phyloP scores from a whole-genome alignment of 2,888 invertebrate species.

The Drosophila vallismaia region DNA sequence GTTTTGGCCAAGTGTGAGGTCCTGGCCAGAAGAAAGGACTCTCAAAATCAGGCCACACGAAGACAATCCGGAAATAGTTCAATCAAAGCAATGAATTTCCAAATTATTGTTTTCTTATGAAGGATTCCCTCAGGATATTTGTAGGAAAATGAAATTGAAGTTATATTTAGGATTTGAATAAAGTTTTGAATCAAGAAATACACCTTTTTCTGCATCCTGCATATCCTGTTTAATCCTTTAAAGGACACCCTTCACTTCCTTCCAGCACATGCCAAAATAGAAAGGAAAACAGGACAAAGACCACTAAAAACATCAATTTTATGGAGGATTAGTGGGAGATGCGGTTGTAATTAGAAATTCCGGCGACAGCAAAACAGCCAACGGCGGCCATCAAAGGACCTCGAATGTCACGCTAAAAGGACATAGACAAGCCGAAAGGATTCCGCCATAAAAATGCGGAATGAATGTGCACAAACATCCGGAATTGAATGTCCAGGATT shows the following conservation, averaged over 20 bases:
- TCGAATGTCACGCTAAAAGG: constrained; percentile 27
- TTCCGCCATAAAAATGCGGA: constrained; percentile 67
- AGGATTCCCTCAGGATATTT: not conserved
- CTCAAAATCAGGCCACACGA: constrained; percentile 22
- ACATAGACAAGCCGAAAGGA: constrained; percentile 36
- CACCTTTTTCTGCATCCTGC: not conserved
- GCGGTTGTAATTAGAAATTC: not conserved
- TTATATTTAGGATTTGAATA: not conserved
- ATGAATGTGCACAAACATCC: constrained; percentile 73
- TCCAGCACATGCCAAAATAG: constrained; percentile 26
- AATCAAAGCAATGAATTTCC: constrained; percentile 47
- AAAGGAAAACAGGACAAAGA: no score
- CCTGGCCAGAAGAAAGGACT: constrained; percentile 14
- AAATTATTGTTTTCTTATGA: not conserved
- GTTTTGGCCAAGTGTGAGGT: constrained; percentile 32
- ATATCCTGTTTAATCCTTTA: not conserved
- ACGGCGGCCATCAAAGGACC: constrained; percentile 36
- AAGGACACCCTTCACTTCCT: not conserved
- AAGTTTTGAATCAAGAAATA: no score
- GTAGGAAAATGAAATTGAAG: not conserved
- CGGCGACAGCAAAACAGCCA: not conserved
- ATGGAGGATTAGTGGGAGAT: constrained; percentile 22
- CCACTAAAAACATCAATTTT: constrained; percentile 32
- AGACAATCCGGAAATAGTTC: constrained; percentile 60
- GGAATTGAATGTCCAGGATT: constrained; percentile 41